phyloP scores from a whole-genome alignment of 2,113 vertebrate genomes.

The Ancistrus triradiatus region DNA sequence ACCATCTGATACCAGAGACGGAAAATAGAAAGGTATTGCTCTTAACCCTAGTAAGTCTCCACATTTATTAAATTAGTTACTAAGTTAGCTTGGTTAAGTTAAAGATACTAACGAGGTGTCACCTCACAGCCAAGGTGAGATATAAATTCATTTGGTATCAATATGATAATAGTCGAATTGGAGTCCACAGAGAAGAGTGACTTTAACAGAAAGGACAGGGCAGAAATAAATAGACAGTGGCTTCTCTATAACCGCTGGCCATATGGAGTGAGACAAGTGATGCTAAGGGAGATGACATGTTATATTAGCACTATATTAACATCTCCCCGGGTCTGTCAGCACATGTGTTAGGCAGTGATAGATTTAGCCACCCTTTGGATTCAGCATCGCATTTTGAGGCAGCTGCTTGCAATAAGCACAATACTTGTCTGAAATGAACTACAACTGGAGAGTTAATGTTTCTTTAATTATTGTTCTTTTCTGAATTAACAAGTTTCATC shows the following conservation, averaged over 20 bases:
- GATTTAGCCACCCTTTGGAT: conserved; percentile 16
- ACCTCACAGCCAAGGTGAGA: too few relatives aligned
- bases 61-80: too few relatives aligned
- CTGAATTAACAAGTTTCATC: too few relatives aligned
- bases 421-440: conserved; percentile 11
- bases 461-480: too few relatives aligned
- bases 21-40: too few relatives aligned
- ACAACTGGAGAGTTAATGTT: conserved; percentile 10
- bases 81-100: too few relatives aligned
- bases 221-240: conserved; percentile 3
- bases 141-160: too few relatives aligned
- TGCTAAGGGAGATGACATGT: conserved; percentile 14
- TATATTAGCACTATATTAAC: conserved; percentile 35
- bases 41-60: too few relatives aligned
- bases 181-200: too few relatives aligned
- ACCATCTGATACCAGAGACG: too few relatives aligned
- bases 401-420: conserved; percentile 9
- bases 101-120: too few relatives aligned
- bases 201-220: conserved; percentile 1
- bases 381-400: neutral
- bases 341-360: conserved; percentile 12
- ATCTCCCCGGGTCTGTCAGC: conserved; percentile 20
- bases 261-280: conserved; percentile 19
- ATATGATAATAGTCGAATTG: too few relatives aligned
- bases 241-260: neutral